phyloP scores from a whole-genome alignment of 2,797 vertebrate genomes.

The Crenichthys baileyi region DNA sequence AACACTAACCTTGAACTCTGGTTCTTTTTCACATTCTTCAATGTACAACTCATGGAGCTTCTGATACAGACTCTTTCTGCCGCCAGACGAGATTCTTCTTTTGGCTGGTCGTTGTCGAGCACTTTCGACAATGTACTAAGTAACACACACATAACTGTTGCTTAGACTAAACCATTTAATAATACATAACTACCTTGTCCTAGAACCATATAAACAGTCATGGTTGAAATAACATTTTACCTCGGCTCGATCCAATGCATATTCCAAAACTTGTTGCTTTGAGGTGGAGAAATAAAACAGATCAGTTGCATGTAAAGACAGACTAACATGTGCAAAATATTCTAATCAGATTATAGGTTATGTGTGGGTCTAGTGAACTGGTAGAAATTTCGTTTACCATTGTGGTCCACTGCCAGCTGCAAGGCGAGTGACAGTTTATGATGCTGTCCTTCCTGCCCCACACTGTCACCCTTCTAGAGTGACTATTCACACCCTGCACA shows the following conservation, averaged over 20 bases:
- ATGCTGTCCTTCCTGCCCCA: conserved; percentile 81
- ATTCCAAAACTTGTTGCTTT: conserved; percentile 97
- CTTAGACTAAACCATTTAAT: background rate
- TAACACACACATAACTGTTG: conserved; percentile 36
- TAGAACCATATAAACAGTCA: background rate
- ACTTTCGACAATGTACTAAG: conserved; percentile 97
- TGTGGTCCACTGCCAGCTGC: conserved; percentile 82
- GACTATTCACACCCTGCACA: conserved; percentile 83
- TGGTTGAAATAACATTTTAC: conserved; percentile 70
- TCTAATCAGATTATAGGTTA: background rate
- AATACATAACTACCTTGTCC: background rate
- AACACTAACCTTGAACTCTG: conserved; percentile 94
- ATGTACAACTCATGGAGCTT: conserved; percentile 98
- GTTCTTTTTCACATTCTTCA: conserved; percentile 99
- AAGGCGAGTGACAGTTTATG: conserved; percentile 78
- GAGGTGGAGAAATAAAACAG: conserved; percentile 35
- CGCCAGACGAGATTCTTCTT: conserved; percentile 88
- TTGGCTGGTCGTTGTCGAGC: conserved; percentile 95
- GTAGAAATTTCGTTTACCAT: conserved; percentile 72
- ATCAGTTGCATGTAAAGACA: conserved; percentile 13
- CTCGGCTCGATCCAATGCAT: conserved; percentile 98
- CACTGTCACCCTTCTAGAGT: conserved; percentile 81
- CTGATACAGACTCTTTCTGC: conserved; percentile 95
- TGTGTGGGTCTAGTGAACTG: background rate
- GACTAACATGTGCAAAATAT: background rate